A percentile compares a stretch with the other conserved stretches of the same genome.
phyloP scores from a whole-genome alignment of 2,888 invertebrate species.

The Lydus trimaculatus region DNA sequence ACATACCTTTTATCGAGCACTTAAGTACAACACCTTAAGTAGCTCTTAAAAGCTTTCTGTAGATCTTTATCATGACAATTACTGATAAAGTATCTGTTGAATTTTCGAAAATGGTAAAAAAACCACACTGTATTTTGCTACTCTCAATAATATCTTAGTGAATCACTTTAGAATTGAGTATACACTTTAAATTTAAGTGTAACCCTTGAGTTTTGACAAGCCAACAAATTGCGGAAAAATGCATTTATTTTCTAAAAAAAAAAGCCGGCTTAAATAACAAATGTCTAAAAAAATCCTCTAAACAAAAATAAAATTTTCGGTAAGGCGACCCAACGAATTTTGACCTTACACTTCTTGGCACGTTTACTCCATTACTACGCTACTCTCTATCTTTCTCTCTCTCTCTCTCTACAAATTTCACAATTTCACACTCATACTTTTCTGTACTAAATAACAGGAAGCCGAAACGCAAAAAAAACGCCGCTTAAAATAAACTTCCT shows the following conservation, averaged over 20 bases:
- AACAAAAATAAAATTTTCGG: not conserved
- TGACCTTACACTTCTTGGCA: not conserved
- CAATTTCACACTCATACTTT: not conserved
- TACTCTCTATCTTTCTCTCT: not conserved
- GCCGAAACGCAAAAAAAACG: not conserved
- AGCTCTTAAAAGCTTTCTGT: no score
- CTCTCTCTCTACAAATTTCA: not conserved
- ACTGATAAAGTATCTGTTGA: no score
- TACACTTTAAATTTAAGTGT: not conserved
- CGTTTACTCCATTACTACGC: not conserved
- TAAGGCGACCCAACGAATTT: not conserved
- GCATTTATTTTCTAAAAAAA: no score
- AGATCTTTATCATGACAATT: no score
- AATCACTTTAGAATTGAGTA: no score
- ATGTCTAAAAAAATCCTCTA: not conserved
- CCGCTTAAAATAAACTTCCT: not conserved
- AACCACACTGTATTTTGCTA: no score
- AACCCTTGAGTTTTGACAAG: not conserved
- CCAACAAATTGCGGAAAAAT: no score
- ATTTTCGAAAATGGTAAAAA: no score
- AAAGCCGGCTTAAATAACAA: not conserved
- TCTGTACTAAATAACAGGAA: not conserved
- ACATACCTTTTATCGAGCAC: no score
- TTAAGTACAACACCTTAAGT: no score
- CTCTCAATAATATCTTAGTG: no score